Base-by-base conservation (phyloP, 2,797 vertebrate genomes). In the Hoplostethus atlanticus region DNA sequence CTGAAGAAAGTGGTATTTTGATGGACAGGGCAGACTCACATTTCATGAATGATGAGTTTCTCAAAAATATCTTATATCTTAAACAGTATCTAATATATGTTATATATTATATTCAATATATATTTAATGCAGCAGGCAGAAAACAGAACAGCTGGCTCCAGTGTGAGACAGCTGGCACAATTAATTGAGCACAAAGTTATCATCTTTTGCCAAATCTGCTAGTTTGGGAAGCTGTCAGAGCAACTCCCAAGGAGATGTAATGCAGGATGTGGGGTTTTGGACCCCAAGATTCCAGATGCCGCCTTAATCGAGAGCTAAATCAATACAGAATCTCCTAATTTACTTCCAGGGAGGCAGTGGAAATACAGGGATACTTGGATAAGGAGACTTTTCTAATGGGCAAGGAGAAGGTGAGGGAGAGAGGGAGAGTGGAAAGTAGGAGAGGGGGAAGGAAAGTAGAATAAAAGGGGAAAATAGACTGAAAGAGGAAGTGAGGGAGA, bases 171-270 rank as follows among this genome's bases (percentile, higher is more conserved):
- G 42, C 55, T 78, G 64, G 68, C 63, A 65, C 60, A 44, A 1
- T 59, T 56, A 68, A 78, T 79, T 60, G 69, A 60, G 46, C 40
- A 30, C 21, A 47, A 71, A 61, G 5, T n/a, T 67, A 13, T 71
- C 4, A 2, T 44, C 42, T 2, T 13, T 13, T 53, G 64, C 55
- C 60, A 75, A 31, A 59, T 38, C 11, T 44, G 9, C 42, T 44
- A 11, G 42, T 44, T 6, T 38, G 21, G 51, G 15, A 21, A 12
- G 76, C 7, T 57, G 34, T 51, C 44, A 34, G 63, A 66, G 38
- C 11, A 42, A 40, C 65, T 72, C 28, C 36, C 55, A 34, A 21
- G 28, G 3, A 28, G 6, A 30, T 6, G 13, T 25, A 3, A n/a
- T 47, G 17, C n/a, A 56, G 50, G 64, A 61, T n/a, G 3, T 60